Evolutionary conservation across 1,140 invertebrate genomes (phyloP).

Genomic region (Octopus sinensis): DNA sequence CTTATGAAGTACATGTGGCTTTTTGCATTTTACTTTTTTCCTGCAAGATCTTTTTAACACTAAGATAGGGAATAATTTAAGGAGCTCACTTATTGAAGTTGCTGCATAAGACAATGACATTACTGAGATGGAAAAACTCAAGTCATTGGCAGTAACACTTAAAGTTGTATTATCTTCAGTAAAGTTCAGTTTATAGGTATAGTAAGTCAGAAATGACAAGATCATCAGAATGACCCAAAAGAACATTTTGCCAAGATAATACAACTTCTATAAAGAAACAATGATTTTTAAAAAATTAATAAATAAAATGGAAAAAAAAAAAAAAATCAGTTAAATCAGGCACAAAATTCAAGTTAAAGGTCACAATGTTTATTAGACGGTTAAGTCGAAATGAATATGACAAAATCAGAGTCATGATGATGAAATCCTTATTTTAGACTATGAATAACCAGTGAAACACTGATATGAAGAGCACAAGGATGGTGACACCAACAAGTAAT

Average conservation of each 20-base stretch:
- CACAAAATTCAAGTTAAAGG: slow-evolving; percentile 1
- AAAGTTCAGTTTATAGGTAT: not conserved
- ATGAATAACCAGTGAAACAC: not conserved
- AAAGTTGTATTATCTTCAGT: slow-evolving; percentile 4
- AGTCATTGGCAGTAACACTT: not conserved
- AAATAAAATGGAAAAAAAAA: not conserved
- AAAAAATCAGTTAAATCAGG: slow-evolving; percentile 9
- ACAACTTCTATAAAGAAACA: not conserved
- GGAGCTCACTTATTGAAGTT: not conserved
- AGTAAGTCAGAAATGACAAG: not conserved
- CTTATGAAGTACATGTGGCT: too few relatives aligned
- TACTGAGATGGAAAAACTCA: not conserved
- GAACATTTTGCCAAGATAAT: not conserved
- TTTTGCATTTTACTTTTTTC: too few relatives aligned
- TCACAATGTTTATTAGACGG: slow-evolving; percentile 15
- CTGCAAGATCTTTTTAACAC: too few relatives aligned
- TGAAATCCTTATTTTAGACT: slow-evolving; percentile 8
- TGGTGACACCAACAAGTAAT: slow-evolving; percentile 14
- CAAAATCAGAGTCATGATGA: not conserved
- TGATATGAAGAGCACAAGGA: slow-evolving; percentile 7
- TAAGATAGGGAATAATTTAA: too few relatives aligned
- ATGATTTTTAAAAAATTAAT: too few relatives aligned
- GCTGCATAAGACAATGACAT: not conserved
- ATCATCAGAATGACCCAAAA: too few relatives aligned
- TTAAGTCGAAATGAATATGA: slow-evolving; percentile 10